A percentile compares a stretch with the other conserved stretches of the same genome.
phyloP scores from a whole-genome alignment of 2,113 vertebrate species.

The Macroglossus sobrinus region DNA sequence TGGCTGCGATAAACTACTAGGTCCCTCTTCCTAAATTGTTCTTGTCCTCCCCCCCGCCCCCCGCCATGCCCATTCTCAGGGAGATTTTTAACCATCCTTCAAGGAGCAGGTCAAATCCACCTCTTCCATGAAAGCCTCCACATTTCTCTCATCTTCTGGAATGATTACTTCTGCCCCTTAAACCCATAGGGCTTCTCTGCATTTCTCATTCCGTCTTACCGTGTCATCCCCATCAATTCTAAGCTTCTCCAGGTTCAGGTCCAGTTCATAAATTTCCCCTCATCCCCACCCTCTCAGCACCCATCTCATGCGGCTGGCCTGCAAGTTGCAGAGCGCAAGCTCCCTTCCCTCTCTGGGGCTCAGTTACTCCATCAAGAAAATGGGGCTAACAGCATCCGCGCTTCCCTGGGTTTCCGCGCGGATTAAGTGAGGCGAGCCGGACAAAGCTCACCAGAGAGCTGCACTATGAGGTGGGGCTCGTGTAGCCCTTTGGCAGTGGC shows the following conservation, averaged over 20 bases:
- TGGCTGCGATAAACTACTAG: background rate
- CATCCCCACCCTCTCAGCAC: background rate
- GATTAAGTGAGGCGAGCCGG: rapidly evolving
- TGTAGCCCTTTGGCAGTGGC: background rate
- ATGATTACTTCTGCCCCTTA: background rate
- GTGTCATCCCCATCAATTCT: background rate
- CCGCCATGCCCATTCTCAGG: background rate
- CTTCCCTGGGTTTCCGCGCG: background rate
- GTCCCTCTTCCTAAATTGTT: background rate
- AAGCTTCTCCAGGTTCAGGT: background rate
- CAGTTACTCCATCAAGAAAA: background rate
- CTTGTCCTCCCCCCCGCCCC: background rate
- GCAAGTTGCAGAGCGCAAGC: background rate
- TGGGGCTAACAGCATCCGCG: background rate
- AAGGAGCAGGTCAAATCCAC: background rate
- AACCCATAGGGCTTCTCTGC: background rate
- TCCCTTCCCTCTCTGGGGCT: background rate
- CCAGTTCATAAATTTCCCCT: background rate
- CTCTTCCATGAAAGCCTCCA: background rate
- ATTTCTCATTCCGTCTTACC: background rate
- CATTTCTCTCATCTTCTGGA: background rate
- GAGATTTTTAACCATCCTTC: background rate
- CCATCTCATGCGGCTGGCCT: background rate
- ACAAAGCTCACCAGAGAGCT: background rate
- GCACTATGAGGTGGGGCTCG: background rate